Evolutionary conservation across 2,797 vertebrate genomes (phyloP), one percentile per base, ranked within the genome.

Genomic region (Coilia nasus): DNA sequence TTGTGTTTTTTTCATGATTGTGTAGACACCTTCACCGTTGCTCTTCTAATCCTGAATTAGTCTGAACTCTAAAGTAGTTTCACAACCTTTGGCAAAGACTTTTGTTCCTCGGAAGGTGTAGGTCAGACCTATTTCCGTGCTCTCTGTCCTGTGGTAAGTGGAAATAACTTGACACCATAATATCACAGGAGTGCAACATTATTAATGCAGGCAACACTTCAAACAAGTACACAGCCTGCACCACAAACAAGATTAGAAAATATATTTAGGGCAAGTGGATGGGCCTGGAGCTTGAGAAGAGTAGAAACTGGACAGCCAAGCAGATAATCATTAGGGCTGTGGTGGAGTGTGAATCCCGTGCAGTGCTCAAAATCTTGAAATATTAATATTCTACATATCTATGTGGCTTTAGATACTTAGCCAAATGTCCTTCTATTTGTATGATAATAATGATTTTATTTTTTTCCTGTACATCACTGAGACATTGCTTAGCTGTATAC

Each of bases 131-230:
- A 78, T 78, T 78, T 78, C 71, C 9, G 31, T 41, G 17, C 71
- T 78, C 35, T 78, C 71, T 21, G 19, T 7, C 7, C 71, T 78
- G 71, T 44, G 17, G 41, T 21, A 14, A 78, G 71, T 21, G 19
- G 35, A 78, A 75, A 41, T 21, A 44, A 21, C 71, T 78, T 78
- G 71, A 78, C 71, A 78, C 71, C 35, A 75, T 75, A 75, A 75
- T 75, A 75, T 75, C 67, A 78, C 35, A 14, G 67, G 14, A 35
- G 67, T 28, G 21, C 71, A 21, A 5, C 35, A n/a, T 78, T 44
- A 78, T 78, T 78, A 44, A 78, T 78, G 71, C 35, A 9, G 71
- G 31, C 17, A 78, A 78, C 31, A 7, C 6, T 78, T 6, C 14
- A 19, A 19, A 78, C 31, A 78, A 44, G 31, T 41, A 78, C 71